Conservation (phyloP, 2,888 invertebrate genomes). For the Meiosimyza decipiens region DNA sequence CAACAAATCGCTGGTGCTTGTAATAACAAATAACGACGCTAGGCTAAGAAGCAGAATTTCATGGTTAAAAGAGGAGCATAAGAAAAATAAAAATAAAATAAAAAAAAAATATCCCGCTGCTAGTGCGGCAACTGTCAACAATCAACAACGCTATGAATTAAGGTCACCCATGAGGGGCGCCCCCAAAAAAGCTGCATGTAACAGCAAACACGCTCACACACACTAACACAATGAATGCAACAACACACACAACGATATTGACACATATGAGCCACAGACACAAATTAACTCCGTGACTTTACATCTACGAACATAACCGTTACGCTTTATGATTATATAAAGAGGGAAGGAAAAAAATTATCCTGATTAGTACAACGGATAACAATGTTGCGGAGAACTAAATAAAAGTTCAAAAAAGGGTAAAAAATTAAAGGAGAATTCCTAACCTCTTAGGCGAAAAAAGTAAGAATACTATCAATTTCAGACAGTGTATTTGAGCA, state of each 20-base stretch:
- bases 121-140: slow-evolving; percentile 9
- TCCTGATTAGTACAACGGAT: too few species aligned
- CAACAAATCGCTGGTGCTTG: not conserved
- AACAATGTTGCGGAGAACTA: too few species aligned
- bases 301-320: slow-evolving; percentile 16
- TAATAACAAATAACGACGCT: not conserved
- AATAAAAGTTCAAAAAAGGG: too few species aligned
- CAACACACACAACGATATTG: not conserved
- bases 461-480: too few species aligned
- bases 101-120: too few species aligned
- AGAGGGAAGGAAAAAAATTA: too few species aligned
- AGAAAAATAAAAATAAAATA: too few species aligned
- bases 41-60: not conserved
- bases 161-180: not conserved
- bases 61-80: slow-evolving; percentile 4
- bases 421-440: too few species aligned
- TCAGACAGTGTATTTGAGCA: too few species aligned
- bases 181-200: not conserved
- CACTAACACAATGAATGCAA: too few species aligned
- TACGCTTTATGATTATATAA: not conserved
- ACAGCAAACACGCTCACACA: too few species aligned
- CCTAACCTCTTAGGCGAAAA: too few species aligned
- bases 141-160: slow-evolving; percentile 17
- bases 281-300: slow-evolving; percentile 13
- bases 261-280: not conserved